These are phyloP conservation scores for Oreochromis spilurus DNA, from an alignment of 2,113 vertebrate genomes.

Conservation along the genomic window DNA sequence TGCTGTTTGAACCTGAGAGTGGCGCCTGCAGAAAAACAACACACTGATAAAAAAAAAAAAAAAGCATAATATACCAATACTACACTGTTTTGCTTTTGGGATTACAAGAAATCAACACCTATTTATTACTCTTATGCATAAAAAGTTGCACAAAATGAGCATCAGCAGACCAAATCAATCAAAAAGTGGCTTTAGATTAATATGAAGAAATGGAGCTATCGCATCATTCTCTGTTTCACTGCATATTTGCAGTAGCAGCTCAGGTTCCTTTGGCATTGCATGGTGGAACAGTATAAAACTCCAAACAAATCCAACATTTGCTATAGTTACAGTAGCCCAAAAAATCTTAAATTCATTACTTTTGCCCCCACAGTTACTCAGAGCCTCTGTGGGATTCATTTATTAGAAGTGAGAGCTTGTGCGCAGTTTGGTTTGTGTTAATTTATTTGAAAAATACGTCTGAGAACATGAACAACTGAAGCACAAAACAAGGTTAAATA, in stretches of 20 bases:
- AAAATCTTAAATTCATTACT: neutral
- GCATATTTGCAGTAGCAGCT: neutral
- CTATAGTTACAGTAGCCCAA: neutral
- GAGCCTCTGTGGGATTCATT: neutral
- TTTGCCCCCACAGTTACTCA: neutral
- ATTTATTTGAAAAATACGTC: neutral
- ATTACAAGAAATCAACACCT: neutral
- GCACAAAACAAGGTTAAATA: neutral
- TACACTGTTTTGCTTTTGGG: neutral
- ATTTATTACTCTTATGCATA: neutral
- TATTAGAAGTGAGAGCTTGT: neutral
- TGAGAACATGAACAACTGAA: neutral
- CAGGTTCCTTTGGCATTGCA: neutral
- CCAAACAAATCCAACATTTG: neutral
- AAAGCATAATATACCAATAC: neutral
- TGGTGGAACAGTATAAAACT: neutral
- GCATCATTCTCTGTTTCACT: neutral
- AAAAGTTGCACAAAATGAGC: neutral
- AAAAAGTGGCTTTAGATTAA: neutral
- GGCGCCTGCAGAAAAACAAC: constrained; percentile 27
- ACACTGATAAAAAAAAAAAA: neutral
- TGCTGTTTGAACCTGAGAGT: constrained; percentile 34
- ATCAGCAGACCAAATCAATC: neutral
- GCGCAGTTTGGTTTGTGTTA: neutral
- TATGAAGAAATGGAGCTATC: neutral